These are phyloP conservation scores for Gymnocypris eckloni DNA, from an alignment of 2,797 vertebrate species.

Conservation along the genomic window DNA sequence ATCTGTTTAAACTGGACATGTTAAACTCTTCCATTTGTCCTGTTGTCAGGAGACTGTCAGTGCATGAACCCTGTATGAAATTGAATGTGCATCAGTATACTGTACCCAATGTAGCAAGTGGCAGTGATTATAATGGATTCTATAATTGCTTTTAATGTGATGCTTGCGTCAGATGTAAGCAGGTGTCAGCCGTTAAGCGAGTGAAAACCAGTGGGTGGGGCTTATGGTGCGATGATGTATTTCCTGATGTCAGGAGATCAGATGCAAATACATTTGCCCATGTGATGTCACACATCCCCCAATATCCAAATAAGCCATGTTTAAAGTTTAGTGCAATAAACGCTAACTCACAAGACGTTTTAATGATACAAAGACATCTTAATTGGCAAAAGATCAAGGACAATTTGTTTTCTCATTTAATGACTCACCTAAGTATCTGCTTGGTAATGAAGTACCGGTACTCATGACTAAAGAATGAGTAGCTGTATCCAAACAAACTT, in stretches of 20 bases:
- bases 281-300: background rate
- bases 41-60: background rate
- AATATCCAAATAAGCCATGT: background rate
- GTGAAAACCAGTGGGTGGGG: background rate
- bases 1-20: background rate
- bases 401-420: background rate
- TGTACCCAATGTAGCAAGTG: background rate
- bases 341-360: background rate
- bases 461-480: background rate
- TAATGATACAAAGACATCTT: background rate
- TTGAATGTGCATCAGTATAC: background rate
- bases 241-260: background rate
- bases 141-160: no score
- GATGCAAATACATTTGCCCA: background rate
- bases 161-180: background rate
- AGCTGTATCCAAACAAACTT: constrained; percentile 24
- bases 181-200: background rate
- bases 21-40: background rate
- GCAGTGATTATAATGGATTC: background rate
- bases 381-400: no score
- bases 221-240: background rate
- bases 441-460: background rate
- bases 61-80: background rate
- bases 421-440: background rate
- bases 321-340: background rate